Evolutionary conservation across 2,113 vertebrate genomes (phyloP).

Genomic region (Crotalus tigris): DNA sequence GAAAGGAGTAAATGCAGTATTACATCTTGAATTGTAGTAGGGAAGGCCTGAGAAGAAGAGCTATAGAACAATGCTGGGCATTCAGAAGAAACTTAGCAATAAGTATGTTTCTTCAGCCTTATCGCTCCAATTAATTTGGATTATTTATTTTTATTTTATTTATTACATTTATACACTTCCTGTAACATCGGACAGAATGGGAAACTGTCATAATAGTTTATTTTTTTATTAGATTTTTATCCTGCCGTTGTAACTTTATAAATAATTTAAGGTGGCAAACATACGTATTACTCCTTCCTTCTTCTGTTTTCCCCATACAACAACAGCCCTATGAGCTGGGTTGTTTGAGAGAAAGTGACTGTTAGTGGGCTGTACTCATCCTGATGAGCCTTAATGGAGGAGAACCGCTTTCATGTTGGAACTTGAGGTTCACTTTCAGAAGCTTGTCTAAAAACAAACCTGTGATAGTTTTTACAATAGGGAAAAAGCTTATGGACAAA

Average conservation of each 20-base stretch:
- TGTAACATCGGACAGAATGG: background rate
- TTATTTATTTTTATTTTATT: background rate
- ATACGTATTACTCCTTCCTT: background rate
- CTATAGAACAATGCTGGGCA: background rate
- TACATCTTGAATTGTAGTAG: background rate
- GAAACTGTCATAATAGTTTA: background rate
- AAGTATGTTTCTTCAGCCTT: background rate
- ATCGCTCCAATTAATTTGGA: background rate
- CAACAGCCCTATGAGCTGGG: background rate
- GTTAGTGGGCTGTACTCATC: background rate
- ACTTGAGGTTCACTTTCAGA: background rate
- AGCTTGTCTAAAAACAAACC: background rate
- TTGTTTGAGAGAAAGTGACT: background rate
- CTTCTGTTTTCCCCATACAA: background rate
- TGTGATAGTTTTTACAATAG: background rate
- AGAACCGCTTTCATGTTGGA: background rate
- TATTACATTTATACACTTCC: background rate
- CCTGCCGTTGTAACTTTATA: background rate
- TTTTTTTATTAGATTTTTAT: background rate
- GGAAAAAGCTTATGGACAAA: background rate
- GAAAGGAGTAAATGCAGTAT: background rate
- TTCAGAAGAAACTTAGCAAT: background rate
- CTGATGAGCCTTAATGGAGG: background rate
- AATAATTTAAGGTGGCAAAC: background rate
- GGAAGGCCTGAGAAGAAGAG: background rate